Evolutionary conservation across 2,888 invertebrate genomes (phyloP), one percentile per base, ranked within the genome.

Genomic region (Galeopsomyia nigrocyanea): DNA sequence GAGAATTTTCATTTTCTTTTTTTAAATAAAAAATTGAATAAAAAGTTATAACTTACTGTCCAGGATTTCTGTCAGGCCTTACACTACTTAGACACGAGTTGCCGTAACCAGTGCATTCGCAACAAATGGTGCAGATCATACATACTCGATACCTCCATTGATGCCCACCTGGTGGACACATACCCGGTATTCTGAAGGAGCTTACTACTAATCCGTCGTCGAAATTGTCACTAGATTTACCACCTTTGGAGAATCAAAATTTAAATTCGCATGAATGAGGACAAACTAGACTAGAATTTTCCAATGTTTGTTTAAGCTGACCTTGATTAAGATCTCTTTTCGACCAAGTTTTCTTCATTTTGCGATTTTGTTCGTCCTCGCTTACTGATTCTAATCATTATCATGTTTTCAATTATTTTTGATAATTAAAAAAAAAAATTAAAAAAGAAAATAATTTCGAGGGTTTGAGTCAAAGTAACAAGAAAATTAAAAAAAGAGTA

Each of bases 91-190:
- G 88, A 85, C 97, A 97, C 62, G 92, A 92, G 77, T 92, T 92
- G 62, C 95, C 95, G 85, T 96, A 97, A 2, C 97, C 98, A 0
- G 98, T 98, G 83, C 98, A 98, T 84, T 97, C 95, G 10, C 94
- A 91, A 83, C 98, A 98, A 69, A 95, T 90, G 1, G 94, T 93
- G 86, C 98, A 98, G 56, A 97, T 91, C 90, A 95, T 94, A 82
- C 96, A 96, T 82, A 92, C 90, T 78, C 94, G 94, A 73, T 92
- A 91, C 73, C 90, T 89, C 94, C 95, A 96, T 13, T 91, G 90
- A 87, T 96, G 96, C 77, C 90, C 90, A 21, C 92, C 92, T 6
- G 90, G 88, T 1, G 90, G 88, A 81, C 94, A 95, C 82, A 91
- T 88, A 46, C 69, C 72, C 51, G 73, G 70, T 14, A 73, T 61